Evolutionary conservation across 64 coral and sea anemone genomes (phyloP), one percentile per base, ranked within the genome.

Genomic region (Pachyseris speciosa): DNA sequence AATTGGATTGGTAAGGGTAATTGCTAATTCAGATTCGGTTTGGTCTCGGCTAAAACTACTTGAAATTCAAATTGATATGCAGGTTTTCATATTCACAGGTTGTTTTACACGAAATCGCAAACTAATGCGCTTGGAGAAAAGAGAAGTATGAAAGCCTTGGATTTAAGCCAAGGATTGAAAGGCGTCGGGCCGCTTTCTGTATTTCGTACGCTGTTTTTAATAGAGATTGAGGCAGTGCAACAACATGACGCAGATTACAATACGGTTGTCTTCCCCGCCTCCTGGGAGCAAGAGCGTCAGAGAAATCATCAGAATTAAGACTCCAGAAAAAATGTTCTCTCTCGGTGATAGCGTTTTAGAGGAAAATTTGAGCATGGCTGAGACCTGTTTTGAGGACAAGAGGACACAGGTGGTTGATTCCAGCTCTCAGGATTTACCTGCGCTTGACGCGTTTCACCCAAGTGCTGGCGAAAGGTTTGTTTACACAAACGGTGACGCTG

Each of bases 241-340:
- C 45, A 41, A 75, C 22, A 93, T 93, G 91, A 75, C 83, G 9
- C 91, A 79, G 28, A 79, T 93, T 13, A 69, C 83, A 7, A 87
- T 93, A 69, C 40, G 83, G n/a, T 49, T 93, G 26, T 71, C 64
- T 69, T 57, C 72, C 15, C 83, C 91, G 49, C 68, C 30, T 19
- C 7, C 34, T 40, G 81, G 90, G 15, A 67, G 43, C 22, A 93
- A 33, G 43, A 86, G 20, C 52, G 33, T 87, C 1, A 22, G 22
- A 13, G 83, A 93, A 7, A 87, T 93, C 55, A 69, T 93, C 67
- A 78, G 91, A 53, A 87, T 93, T 16, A 64, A 85, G 26, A 93
- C 83, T 39, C 91, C 91, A 16, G 91, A 93, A 20, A 92, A 72
- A 0, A 49, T 92, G 20, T 28, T 86, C 33, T 58, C 83, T 2